Conservation (phyloP, 2,888 invertebrate species). For the Smittia sp. region DNA sequence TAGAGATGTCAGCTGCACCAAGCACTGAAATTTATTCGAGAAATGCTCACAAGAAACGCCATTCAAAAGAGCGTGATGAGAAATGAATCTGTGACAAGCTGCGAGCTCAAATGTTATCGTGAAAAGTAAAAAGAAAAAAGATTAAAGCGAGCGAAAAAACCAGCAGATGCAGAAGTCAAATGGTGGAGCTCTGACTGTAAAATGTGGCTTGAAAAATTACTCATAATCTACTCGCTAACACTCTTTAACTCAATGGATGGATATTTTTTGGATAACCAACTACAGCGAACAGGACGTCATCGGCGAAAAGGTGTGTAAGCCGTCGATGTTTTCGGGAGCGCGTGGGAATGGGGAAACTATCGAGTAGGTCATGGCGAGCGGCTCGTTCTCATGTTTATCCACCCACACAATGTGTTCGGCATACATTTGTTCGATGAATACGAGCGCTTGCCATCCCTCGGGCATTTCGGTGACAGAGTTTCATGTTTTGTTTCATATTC, state of each 20-base stretch:
- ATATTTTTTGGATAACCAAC: slow-evolving; percentile 45
- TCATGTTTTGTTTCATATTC: too few species aligned
- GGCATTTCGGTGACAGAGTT: too few species aligned
- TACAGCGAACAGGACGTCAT: slow-evolving; percentile 43
- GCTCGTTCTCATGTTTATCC: too few species aligned
- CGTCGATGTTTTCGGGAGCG: too few species aligned
- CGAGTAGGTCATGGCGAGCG: slow-evolving; percentile 1
- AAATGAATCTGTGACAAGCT: background rate
- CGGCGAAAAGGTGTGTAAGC: slow-evolving; percentile 43
- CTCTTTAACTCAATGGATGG: slow-evolving; percentile 44
- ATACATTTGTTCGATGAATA: too few species aligned
- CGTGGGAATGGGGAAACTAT: background rate
- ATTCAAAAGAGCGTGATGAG: background rate
- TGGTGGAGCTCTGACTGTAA: slow-evolving; percentile 31
- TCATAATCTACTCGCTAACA: slow-evolving; percentile 43
- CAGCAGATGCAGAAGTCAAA: slow-evolving; percentile 36
- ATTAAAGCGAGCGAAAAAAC: background rate
- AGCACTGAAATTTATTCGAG: background rate
- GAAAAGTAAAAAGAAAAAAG: slow-evolving; percentile 1
- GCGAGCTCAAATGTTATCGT: background rate
- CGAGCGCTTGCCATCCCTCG: too few species aligned
- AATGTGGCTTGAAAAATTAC: slow-evolving; percentile 43
- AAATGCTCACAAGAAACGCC: background rate
- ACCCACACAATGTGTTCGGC: too few species aligned
- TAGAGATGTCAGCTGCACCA: slow-evolving; percentile 10